A percentile compares a stretch with the other conserved stretches of the same genome.
Evolutionary conservation across 1,140 invertebrate species (phyloP).

Genomic region (Drosophila melanica): DNA sequence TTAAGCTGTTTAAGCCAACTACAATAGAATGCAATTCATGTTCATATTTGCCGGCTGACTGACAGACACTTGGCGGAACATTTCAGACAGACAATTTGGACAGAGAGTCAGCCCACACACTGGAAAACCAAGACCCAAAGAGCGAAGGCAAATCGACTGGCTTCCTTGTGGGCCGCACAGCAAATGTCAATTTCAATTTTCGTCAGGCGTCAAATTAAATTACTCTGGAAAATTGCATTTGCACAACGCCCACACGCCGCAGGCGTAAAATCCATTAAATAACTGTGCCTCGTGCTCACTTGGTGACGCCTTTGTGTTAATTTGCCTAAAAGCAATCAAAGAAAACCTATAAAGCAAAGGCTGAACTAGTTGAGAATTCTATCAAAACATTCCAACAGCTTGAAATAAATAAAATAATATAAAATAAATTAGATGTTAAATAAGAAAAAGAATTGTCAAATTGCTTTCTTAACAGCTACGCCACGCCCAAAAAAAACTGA

Average conservation of each 20-base stretch:
- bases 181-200: slow-evolving; percentile 76
- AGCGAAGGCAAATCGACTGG: slow-evolving; percentile 16
- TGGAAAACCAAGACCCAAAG: not conserved
- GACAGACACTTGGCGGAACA: not conserved
- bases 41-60: not conserved
- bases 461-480: slow-evolving; percentile 1
- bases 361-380: slow-evolving; percentile 2
- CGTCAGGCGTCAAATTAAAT: slow-evolving; percentile 64
- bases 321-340: slow-evolving; percentile 45
- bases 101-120: slow-evolving; percentile 28
- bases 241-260: slow-evolving; percentile 53
- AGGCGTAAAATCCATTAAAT: slow-evolving; percentile 4
- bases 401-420: not conserved
- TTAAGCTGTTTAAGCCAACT: slow-evolving; percentile 5
- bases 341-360: slow-evolving; percentile 1
- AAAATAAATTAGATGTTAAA: not conserved
- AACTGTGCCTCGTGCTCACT: slow-evolving; percentile 44
- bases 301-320: slow-evolving; percentile 56
- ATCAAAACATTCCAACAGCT: not conserved
- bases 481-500: slow-evolving; percentile 20
- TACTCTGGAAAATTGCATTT: slow-evolving; percentile 75
- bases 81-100: not conserved
- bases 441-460: slow-evolving; percentile 10
- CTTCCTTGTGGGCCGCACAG: slow-evolving; percentile 67
- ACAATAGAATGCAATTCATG: slow-evolving; percentile 36